phyloP scores from a whole-genome alignment of 2,888 invertebrate species.

The Teleiodes luculella region DNA sequence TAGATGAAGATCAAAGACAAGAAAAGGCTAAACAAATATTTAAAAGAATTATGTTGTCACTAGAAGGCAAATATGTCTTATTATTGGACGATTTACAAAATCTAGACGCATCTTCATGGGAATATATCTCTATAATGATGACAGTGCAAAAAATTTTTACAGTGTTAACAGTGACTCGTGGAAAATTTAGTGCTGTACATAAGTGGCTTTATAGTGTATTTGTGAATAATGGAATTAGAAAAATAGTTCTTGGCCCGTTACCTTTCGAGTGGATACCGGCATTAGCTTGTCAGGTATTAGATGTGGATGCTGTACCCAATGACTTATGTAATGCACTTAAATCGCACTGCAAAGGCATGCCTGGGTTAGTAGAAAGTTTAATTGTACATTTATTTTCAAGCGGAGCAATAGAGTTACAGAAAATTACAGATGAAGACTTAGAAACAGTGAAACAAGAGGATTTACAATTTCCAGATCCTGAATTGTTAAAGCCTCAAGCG shows the following conservation, averaged over 20 bases:
- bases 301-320: conserved; percentile 75
- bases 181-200: conserved; percentile 56
- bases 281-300: conserved; percentile 80
- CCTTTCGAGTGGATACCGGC: conserved; percentile 56
- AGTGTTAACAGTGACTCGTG: conserved; percentile 53
- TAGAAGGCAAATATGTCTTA: conserved; percentile 51
- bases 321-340: conserved; percentile 69
- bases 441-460: conserved; percentile 40
- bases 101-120: conserved; percentile 67
- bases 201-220: conserved; percentile 66
- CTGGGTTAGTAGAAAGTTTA: conserved; percentile 75
- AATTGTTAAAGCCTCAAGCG: conserved; percentile 54
- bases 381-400: conserved; percentile 71
- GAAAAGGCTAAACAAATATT: conserved; percentile 61
- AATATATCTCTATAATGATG: conserved; percentile 58
- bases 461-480: conserved; percentile 57
- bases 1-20: conserved; percentile 52
- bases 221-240: conserved; percentile 55
- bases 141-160: conserved; percentile 51
- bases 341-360: conserved; percentile 67
- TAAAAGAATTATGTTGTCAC: conserved; percentile 47
- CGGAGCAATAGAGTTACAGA: conserved; percentile 58
- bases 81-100: conserved; percentile 73
- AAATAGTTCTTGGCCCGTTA: conserved; percentile 64
- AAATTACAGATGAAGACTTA: conserved; percentile 44